A percentile compares a stretch with the other conserved stretches of the same genome.
These are phyloP conservation scores for Heliconius aoede DNA, from an alignment of 2,888 invertebrate species.

Conservation along the genomic window DNA sequence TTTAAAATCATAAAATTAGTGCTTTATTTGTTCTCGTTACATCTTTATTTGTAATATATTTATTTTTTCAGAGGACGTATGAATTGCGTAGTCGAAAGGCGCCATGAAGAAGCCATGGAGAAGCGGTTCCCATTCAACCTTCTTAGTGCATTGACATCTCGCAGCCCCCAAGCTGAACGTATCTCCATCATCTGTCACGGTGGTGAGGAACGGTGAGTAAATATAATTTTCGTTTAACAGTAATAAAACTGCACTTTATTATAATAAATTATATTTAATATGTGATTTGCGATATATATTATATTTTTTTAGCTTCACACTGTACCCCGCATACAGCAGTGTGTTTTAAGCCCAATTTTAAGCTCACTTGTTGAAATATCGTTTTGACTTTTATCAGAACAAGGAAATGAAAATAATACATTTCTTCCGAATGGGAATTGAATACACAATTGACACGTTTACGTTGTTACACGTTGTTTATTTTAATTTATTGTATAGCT, in stretches of 20 bases:
- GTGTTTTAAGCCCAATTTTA: background rate
- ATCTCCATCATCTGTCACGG: constrained; percentile 95
- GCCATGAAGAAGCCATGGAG: constrained; percentile 92
- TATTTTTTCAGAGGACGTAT: constrained; percentile 86
- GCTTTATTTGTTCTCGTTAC: no score
- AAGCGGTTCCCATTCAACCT: constrained; percentile 79
- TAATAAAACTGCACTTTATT: no score
- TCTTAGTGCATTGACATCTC: constrained; percentile 75
- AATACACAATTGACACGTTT: background rate
- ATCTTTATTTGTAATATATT: background rate
- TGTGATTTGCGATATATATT: background rate
- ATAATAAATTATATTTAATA: background rate
- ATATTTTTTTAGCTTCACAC: background rate
- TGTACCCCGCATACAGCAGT: no score
- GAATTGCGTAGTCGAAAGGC: constrained; percentile 95
- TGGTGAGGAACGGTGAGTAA: constrained; percentile 85
- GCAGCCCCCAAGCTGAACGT: constrained; percentile 88
- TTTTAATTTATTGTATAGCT: no score
- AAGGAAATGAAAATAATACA: background rate
- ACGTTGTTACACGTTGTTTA: no score
- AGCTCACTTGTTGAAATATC: no score
- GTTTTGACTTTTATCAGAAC: background rate
- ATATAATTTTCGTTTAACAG: background rate
- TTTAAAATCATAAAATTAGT: no score
- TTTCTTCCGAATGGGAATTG: background rate